These are phyloP conservation scores for Hemicordylus capensis DNA, from an alignment of 2,113 vertebrate genomes.

Conservation along the genomic window DNA sequence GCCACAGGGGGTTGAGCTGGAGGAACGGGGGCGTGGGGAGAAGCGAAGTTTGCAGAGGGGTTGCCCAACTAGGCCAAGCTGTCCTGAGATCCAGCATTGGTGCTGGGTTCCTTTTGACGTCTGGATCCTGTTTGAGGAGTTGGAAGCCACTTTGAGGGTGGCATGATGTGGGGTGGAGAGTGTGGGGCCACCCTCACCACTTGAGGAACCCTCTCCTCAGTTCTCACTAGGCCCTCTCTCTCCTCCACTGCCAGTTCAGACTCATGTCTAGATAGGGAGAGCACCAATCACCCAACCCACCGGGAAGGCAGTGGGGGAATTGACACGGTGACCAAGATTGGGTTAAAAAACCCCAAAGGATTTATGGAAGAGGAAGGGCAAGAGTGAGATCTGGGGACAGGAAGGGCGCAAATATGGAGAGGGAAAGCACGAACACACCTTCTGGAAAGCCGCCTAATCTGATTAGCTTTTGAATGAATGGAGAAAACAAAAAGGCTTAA, in stretches of 20 bases:
- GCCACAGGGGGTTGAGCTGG: not conserved
- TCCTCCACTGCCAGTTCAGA: not conserved
- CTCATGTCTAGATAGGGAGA: not conserved
- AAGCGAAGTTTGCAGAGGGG: accelerated
- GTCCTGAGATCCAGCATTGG: no score
- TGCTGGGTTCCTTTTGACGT: no score
- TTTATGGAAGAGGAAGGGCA: not conserved
- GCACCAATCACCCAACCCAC: not conserved
- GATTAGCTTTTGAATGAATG: constrained; percentile 62
- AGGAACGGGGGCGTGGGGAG: not conserved
- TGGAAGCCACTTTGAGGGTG: no score
- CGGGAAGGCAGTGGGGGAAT: not conserved
- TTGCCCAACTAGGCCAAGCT: not conserved
- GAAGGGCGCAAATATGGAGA: not conserved
- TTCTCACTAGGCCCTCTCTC: not conserved
- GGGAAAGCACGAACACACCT: constrained; percentile 28
- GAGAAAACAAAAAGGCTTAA: constrained; percentile 54
- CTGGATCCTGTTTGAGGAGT: no score
- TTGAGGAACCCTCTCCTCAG: no score
- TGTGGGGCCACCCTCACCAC: no score
- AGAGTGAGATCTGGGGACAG: not conserved
- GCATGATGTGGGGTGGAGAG: no score
- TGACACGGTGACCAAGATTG: accelerated
- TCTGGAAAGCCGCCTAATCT: constrained; percentile 60
- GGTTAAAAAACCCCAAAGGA: not conserved